A percentile compares a stretch with the other conserved stretches of the same genome.
phyloP scores from a whole-genome alignment of 2,797 vertebrate genomes.

The Sphenodon punctatus region DNA sequence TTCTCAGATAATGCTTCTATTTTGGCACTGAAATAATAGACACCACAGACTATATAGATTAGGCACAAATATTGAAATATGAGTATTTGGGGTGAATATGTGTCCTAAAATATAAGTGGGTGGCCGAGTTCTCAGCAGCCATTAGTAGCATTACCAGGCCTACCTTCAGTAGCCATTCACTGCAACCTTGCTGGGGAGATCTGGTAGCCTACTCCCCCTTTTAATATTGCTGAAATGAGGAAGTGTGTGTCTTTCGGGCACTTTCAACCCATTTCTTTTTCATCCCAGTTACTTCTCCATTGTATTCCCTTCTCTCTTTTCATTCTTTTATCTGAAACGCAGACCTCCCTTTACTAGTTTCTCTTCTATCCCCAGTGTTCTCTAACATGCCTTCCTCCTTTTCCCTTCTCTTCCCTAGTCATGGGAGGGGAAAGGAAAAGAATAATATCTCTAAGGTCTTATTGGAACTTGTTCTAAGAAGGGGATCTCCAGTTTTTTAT shows the following conservation, averaged over 20 bases:
- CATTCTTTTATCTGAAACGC: neutral
- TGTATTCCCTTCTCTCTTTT: no score
- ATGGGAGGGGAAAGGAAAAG: neutral
- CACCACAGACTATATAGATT: no score
- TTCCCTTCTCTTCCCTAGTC: neutral
- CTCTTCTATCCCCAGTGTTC: neutral
- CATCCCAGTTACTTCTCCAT: neutral
- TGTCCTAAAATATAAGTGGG: no score
- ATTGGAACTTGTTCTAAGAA: neutral
- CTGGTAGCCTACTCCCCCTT: neutral
- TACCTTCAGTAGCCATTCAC: neutral
- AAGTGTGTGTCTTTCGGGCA: accelerated
- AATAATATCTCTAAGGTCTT: neutral
- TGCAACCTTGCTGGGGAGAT: neutral
- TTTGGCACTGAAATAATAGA: no score
- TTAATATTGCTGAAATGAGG: accelerated
- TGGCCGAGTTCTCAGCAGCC: neutral
- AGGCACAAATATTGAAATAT: no score
- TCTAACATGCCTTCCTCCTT: no score
- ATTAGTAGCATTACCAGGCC: neutral
- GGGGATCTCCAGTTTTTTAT: neutral
- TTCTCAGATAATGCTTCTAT: no score
- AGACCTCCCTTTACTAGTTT: neutral
- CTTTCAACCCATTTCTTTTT: neutral
- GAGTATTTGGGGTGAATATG: no score